These are phyloP conservation scores for Acanthosoma haemorrhoidale DNA, from an alignment of 2,888 invertebrate genomes.

Conservation along the genomic window DNA sequence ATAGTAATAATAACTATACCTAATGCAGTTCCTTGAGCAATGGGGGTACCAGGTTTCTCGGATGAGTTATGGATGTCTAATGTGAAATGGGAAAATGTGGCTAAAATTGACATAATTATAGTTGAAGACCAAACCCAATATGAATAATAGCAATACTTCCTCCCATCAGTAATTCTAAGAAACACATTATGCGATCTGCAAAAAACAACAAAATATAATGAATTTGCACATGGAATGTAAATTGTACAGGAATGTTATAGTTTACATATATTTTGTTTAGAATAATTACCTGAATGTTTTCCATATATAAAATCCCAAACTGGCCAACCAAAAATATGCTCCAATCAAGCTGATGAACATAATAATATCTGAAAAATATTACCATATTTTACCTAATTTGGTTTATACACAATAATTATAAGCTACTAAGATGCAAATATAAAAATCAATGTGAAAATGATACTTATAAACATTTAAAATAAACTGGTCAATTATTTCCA, in stretches of 20 bases:
- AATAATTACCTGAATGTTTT: constrained; percentile 66
- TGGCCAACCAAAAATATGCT: constrained; percentile 82
- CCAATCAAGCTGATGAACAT: constrained; percentile 70
- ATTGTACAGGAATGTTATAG: not conserved
- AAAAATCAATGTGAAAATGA: too few species aligned
- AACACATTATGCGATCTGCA: constrained; percentile 76
- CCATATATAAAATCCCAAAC: constrained; percentile 82
- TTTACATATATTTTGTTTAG: not conserved
- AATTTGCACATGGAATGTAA: not conserved
- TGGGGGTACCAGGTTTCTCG: constrained; percentile 21
- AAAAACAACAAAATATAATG: constrained; percentile 37
- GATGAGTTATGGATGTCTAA: constrained; percentile 54
- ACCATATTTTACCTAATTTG: too few species aligned
- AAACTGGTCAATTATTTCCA: too few species aligned
- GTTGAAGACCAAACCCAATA: constrained; percentile 74
- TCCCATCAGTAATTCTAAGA: constrained; percentile 74
- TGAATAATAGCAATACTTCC: constrained; percentile 83
- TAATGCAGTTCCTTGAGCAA: constrained; percentile 34
- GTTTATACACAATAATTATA: too few species aligned
- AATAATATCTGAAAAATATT: constrained; percentile 63
- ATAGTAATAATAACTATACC: constrained; percentile 25
- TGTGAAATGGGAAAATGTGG: constrained; percentile 74
- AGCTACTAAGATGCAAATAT: too few species aligned
- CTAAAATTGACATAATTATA: constrained; percentile 62
- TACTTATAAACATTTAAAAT: too few species aligned